These are phyloP conservation scores for Drosophila subpulchrella DNA, from an alignment of 1,140 invertebrate genomes.

Conservation along the genomic window DNA sequence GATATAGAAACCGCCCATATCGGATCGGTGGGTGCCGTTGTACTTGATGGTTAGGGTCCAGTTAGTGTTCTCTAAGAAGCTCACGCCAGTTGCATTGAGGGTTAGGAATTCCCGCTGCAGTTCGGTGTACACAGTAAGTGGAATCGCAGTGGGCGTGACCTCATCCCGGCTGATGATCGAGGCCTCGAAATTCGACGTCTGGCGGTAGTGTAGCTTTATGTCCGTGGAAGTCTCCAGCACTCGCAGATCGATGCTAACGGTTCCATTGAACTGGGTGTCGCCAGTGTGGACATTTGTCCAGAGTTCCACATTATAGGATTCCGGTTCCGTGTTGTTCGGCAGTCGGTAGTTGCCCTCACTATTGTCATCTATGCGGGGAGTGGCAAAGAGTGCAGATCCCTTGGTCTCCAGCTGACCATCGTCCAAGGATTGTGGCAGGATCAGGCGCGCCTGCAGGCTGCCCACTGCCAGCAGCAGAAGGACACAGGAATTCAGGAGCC, in stretches of 20 bases:
- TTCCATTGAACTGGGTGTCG: slow-evolving; percentile 85
- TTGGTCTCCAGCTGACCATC: slow-evolving; percentile 64
- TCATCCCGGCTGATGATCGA: slow-evolving; percentile 44
- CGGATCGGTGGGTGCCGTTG: slow-evolving; percentile 85
- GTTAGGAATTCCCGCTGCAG: slow-evolving; percentile 64
- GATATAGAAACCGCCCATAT: slow-evolving; percentile 91
- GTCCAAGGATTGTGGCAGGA: slow-evolving; percentile 22
- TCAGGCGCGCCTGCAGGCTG: slow-evolving; percentile 43
- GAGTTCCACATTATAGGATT: slow-evolving; percentile 88
- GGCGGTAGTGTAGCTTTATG: slow-evolving; percentile 85
- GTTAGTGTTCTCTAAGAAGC: slow-evolving; percentile 54
- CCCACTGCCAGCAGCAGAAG: slow-evolving; percentile 46
- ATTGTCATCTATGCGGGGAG: slow-evolving; percentile 57
- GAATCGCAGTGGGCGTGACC: slow-evolving; percentile 1
- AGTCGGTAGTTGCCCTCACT: slow-evolving; percentile 85
- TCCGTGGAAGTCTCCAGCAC: slow-evolving; percentile 68
- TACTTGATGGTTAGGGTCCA: slow-evolving; percentile 86
- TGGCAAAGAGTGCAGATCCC: slow-evolving; percentile 6
- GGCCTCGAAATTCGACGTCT: slow-evolving; percentile 56
- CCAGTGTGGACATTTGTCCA: slow-evolving; percentile 87
- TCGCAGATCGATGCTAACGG: slow-evolving; percentile 86
- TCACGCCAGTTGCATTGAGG: slow-evolving; percentile 81
- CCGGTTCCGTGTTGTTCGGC: slow-evolving; percentile 86
- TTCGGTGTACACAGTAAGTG: slow-evolving; percentile 6
- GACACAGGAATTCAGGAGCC: slow-evolving; percentile 35